phyloP scores from a whole-genome alignment of 1,140 invertebrate species.

The Pogonomyrmex barbatus region DNA sequence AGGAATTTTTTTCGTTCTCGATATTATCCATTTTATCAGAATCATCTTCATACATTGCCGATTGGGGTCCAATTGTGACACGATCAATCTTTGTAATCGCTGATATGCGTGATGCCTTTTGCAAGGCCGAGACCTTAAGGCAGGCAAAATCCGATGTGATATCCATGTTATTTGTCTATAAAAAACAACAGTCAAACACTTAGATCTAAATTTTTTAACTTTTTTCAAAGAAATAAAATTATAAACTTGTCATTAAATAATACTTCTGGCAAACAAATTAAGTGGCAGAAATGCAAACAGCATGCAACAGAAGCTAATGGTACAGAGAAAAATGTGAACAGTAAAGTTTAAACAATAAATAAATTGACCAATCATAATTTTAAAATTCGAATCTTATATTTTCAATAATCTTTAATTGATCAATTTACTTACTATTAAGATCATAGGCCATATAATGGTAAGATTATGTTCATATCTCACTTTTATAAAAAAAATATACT shows the following conservation, averaged over 20 bases:
- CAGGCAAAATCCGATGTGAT: slow-evolving; percentile 80
- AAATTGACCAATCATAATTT: too few relatives aligned
- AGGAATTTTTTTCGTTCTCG: slow-evolving; percentile 74
- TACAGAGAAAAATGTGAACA: too few relatives aligned
- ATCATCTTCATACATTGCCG: slow-evolving; percentile 55
- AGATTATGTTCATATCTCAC: too few relatives aligned
- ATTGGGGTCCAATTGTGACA: slow-evolving; percentile 81
- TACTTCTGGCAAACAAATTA: background rate
- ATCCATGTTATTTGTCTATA: slow-evolving; percentile 68
- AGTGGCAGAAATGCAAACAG: background rate
- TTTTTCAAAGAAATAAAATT: background rate
- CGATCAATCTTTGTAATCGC: slow-evolving; percentile 69
- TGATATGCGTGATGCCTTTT: slow-evolving; percentile 81
- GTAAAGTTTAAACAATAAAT: too few relatives aligned
- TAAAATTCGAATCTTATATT: too few relatives aligned
- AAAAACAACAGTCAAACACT: background rate
- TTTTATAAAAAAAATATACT: too few relatives aligned
- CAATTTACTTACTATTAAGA: too few relatives aligned
- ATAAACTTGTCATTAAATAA: background rate
- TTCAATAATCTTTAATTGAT: too few relatives aligned
- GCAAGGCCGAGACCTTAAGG: slow-evolving; percentile 83
- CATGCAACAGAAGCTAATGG: too few relatives aligned
- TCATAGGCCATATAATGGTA: too few relatives aligned
- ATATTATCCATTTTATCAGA: slow-evolving; percentile 63
- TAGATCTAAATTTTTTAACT: background rate